These are phyloP conservation scores for Dufourea novaeangliae DNA, from an alignment of 1,140 invertebrate species.

Conservation along the genomic window DNA sequence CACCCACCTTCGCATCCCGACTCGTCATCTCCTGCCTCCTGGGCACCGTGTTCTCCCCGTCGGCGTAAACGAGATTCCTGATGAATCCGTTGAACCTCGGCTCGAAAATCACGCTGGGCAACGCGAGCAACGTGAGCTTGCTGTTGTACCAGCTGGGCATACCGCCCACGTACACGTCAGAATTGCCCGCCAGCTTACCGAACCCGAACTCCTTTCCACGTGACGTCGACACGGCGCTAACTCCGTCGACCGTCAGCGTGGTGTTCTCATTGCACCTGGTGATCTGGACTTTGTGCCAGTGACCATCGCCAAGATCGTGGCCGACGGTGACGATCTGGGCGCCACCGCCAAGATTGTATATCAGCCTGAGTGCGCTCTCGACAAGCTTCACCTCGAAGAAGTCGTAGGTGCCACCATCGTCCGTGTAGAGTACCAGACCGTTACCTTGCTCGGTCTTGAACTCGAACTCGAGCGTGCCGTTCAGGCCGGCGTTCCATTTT, in stretches of 20 bases:
- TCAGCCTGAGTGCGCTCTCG: slow-evolving; percentile 91
- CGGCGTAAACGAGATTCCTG: slow-evolving; percentile 92
- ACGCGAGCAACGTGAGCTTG: slow-evolving; percentile 90
- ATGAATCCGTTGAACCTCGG: slow-evolving; percentile 92
- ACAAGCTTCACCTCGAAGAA: slow-evolving; percentile 98
- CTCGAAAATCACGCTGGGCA: slow-evolving; percentile 95
- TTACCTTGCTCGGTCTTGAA: slow-evolving; percentile 95
- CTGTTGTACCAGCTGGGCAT: slow-evolving; percentile 94
- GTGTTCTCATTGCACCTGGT: slow-evolving; percentile 89
- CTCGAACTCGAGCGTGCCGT: slow-evolving; percentile 94
- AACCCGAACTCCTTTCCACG: slow-evolving; percentile 93
- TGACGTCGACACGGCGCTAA: slow-evolving; percentile 87
- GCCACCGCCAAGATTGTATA: slow-evolving; percentile 93
- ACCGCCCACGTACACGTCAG: slow-evolving; percentile 95
- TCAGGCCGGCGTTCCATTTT: slow-evolving; percentile 93
- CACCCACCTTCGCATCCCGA: slow-evolving; percentile 88
- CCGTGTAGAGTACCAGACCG: slow-evolving; percentile 94
- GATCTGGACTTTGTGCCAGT: slow-evolving; percentile 94
- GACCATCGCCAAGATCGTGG: slow-evolving; percentile 91
- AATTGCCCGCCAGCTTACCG: slow-evolving; percentile 91
- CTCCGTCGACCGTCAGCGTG: slow-evolving; percentile 90
- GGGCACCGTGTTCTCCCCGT: slow-evolving; percentile 86
- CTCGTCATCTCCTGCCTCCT: slow-evolving; percentile 90
- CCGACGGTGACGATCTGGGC: slow-evolving; percentile 94
- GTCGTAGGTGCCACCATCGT: slow-evolving; percentile 96